Percentiles rank a stretch among this genome's conserved stretches.
These are phyloP conservation scores for Mellilla xanthometata DNA, from an alignment of 2,888 invertebrate species.

Conservation along the genomic window DNA sequence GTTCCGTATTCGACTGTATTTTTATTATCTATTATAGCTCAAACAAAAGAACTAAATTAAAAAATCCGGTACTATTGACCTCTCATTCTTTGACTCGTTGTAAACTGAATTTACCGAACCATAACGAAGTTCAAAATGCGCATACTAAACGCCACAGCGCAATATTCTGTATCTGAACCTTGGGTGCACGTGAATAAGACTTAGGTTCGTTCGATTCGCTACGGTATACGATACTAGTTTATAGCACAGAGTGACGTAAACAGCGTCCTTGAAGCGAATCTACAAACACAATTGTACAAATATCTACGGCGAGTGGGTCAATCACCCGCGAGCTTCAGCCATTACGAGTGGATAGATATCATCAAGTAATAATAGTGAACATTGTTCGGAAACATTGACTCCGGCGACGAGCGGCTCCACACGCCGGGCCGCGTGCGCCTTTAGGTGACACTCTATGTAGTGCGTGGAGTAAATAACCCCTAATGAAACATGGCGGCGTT, in stretches of 20 bases:
- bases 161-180: conserved; percentile 32
- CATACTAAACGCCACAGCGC: conserved; percentile 15
- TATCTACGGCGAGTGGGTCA: conserved; percentile 62
- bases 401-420: conserved; percentile 22
- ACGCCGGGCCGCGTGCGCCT: conserved; percentile 22
- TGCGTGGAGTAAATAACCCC: conserved; percentile 36
- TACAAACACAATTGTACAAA: conserved; percentile 75
- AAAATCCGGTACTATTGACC: conserved; percentile 49
- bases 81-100: conserved; percentile 31
- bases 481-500: conserved; percentile 31
- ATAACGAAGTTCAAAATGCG: conserved; percentile 17
- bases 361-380: conserved; percentile 32
- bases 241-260: conserved; percentile 66
- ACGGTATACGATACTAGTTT: conserved; percentile 41
- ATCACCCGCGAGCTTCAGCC: conserved; percentile 54
- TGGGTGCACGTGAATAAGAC: conserved; percentile 42
- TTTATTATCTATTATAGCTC: conserved; percentile 1
- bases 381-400: conserved; percentile 38
- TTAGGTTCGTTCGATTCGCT: conserved; percentile 38
- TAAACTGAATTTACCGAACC: conserved; percentile 25
- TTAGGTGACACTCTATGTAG: conserved; percentile 40
- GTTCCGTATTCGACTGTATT: too few relatives aligned
- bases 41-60: conserved; percentile 24
- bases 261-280: conserved; percentile 70
- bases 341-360: conserved; percentile 26